A percentile compares a stretch with the other conserved stretches of the same genome.
phyloP scores from a whole-genome alignment of 2,113 vertebrate species.

The Accipiter virgatus region DNA sequence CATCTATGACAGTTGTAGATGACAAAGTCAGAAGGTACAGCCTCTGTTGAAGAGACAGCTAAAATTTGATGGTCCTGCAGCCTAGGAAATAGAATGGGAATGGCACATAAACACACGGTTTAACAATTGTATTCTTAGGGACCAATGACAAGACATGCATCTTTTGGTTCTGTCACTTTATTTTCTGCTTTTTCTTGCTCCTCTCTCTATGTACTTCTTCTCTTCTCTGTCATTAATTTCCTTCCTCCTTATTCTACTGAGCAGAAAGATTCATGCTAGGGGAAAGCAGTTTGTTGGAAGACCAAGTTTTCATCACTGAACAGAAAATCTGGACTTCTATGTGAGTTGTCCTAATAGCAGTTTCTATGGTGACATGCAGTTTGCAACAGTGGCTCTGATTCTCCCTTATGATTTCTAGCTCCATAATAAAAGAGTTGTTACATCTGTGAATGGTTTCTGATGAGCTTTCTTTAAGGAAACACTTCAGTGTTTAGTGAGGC shows the following conservation, averaged over 20 bases:
- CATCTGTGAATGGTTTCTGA: not conserved
- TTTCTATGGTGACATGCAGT: slow-evolving; percentile 25
- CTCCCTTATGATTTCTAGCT: not conserved
- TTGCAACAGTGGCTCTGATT: not conserved
- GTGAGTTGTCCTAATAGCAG: not conserved
- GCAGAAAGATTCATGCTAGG: not conserved
- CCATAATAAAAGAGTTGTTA: not conserved
- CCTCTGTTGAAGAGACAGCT: not conserved
- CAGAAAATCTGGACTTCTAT: not conserved
- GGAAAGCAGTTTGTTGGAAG: not conserved
- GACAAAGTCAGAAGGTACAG: not conserved
- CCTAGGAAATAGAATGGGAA: not conserved
- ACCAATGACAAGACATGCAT: not conserved
- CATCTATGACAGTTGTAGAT: not conserved
- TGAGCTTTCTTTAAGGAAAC: not conserved
- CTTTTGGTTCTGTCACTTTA: not conserved
- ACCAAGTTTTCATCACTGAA: not conserved
- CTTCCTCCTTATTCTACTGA: not conserved
- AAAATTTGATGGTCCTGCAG: not conserved
- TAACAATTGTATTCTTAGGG: not conserved
- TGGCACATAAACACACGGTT: not conserved
- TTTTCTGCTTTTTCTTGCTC: not conserved
- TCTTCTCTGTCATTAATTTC: not conserved
- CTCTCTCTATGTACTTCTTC: not conserved
- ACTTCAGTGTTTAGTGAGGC: not conserved